phyloP scores from a whole-genome alignment of 2,797 vertebrate species.

The Heteromormyrus szaboi region DNA sequence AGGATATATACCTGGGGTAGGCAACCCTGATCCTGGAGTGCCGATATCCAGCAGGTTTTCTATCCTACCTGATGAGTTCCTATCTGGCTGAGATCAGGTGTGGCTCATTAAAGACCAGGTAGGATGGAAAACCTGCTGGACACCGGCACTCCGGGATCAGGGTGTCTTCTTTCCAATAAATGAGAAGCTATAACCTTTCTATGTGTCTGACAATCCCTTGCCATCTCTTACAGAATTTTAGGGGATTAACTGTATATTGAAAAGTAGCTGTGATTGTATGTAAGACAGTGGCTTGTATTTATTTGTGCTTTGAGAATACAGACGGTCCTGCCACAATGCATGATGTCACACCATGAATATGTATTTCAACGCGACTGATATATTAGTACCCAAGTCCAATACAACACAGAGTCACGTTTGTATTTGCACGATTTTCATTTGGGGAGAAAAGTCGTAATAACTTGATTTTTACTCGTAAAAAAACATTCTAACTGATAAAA shows the following conservation, averaged over 20 bases:
- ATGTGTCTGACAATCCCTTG: neutral
- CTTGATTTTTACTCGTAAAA: neutral
- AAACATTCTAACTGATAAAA: neutral
- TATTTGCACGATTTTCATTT: neutral
- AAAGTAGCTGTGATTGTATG: neutral
- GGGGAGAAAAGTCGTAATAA: neutral
- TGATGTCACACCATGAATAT: neutral
- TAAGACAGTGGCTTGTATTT: neutral
- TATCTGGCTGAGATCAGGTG: neutral
- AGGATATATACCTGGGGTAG: neutral
- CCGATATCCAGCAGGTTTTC: neutral
- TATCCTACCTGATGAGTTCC: neutral
- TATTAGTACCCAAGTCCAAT: neutral
- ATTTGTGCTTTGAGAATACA: neutral
- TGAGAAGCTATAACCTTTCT: neutral
- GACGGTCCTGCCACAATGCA: neutral
- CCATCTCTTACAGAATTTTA: neutral
- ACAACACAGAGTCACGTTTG: neutral
- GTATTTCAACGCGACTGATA: neutral
- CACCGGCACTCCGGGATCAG: neutral
- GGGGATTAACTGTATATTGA: neutral
- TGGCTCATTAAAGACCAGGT: neutral
- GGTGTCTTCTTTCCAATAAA: neutral
- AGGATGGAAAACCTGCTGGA: neutral
- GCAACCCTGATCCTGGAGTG: neutral